These are phyloP conservation scores for Daubentonia madagascariensis DNA, from an alignment of 2,113 vertebrate genomes.

Conservation along the genomic window DNA sequence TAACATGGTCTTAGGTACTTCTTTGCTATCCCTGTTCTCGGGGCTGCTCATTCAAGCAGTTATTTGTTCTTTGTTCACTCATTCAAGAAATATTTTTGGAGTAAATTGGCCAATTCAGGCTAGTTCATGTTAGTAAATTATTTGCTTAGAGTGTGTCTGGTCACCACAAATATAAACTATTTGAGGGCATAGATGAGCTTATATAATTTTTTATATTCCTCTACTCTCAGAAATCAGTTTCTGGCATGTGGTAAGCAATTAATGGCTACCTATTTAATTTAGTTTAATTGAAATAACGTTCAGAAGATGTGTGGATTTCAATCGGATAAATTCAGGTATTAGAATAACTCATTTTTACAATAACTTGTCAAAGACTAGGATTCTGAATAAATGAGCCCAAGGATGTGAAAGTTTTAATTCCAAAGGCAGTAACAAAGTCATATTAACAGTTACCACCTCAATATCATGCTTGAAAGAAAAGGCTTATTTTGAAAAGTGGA, in stretches of 20 bases:
- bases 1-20: background rate
- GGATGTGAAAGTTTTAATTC: background rate
- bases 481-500: constrained; percentile 18
- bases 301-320: background rate
- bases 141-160: background rate
- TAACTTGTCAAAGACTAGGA: background rate
- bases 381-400: background rate
- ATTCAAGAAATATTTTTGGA: constrained; percentile 11
- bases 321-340: background rate
- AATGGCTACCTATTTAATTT: background rate
- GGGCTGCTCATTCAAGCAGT: background rate
- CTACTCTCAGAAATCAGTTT: background rate
- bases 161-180: background rate
- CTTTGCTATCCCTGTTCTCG: background rate
- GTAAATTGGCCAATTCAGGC: background rate
- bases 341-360: background rate
- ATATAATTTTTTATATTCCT: background rate
- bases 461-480: background rate
- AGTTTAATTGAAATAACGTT: background rate
- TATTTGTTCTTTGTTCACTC: background rate
- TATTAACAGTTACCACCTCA: background rate
- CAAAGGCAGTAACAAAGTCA: background rate
- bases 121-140: background rate
- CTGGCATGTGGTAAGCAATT: background rate
- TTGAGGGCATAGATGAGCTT: background rate